Percentiles rank a stretch among this genome's conserved stretches.
phyloP scores from a whole-genome alignment of 2,888 invertebrate species.

The Aleiodes testaceus region DNA sequence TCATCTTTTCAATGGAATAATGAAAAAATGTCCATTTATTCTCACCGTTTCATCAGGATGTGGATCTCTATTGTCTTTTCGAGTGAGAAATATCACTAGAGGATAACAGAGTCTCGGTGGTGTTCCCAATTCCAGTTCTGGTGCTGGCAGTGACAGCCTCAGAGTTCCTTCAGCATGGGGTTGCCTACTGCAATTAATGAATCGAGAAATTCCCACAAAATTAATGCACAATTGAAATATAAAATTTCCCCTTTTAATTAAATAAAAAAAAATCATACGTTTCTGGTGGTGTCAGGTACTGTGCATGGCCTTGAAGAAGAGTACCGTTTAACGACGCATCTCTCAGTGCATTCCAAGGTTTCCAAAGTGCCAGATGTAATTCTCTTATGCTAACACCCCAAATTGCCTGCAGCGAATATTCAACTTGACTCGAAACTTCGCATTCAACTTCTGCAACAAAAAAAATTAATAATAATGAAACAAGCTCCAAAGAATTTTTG shows the following conservation, averaged over 20 bases:
- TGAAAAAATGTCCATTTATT: constrained; percentile 30
- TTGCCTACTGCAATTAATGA: constrained; percentile 74
- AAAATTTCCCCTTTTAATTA: no score
- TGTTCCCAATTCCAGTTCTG: constrained; percentile 80
- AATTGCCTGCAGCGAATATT: constrained; percentile 83
- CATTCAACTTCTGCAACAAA: constrained; percentile 81
- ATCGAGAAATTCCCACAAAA: constrained; percentile 62
- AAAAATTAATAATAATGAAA: constrained; percentile 42
- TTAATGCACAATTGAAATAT: not conserved
- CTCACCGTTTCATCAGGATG: constrained; percentile 86
- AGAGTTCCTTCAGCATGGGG: constrained; percentile 81
- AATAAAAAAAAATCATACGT: constrained; percentile 60
- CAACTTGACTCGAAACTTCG: constrained; percentile 83
- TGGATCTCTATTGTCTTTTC: constrained; percentile 78
- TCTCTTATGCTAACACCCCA: constrained; percentile 87
- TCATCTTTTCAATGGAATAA: no score
- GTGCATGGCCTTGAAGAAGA: constrained; percentile 75
- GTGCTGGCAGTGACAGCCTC: constrained; percentile 78
- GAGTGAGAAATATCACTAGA: constrained; percentile 82
- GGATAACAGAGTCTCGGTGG: constrained; percentile 86
- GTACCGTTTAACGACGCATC: constrained; percentile 78
- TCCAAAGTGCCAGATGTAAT: constrained; percentile 84
- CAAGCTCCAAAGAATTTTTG: not conserved
- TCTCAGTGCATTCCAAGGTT: constrained; percentile 79
- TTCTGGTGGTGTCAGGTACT: constrained; percentile 69